Evolutionary conservation across 2,888 invertebrate species (phyloP).

Genomic region (Druceiella hillmani): DNA sequence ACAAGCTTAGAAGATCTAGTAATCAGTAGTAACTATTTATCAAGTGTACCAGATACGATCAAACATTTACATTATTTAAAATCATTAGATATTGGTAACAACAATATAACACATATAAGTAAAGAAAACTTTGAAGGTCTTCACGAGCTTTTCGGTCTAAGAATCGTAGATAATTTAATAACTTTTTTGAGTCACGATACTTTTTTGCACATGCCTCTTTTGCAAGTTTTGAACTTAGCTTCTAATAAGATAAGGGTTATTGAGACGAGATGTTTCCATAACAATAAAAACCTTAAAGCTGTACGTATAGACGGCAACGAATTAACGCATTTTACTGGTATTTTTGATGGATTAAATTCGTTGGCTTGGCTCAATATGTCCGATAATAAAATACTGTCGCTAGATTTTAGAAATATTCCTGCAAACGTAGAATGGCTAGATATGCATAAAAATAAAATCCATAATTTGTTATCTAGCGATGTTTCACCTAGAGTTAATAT

Average conservation of each 20-base stretch:
- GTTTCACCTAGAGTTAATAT: slow-evolving; percentile 54
- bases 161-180: slow-evolving; percentile 76
- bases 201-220: slow-evolving; percentile 65
- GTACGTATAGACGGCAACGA: slow-evolving; percentile 75
- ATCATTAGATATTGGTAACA: slow-evolving; percentile 76
- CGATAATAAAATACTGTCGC: slow-evolving; percentile 66
- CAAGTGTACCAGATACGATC: slow-evolving; percentile 61
- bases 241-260: slow-evolving; percentile 71
- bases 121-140: slow-evolving; percentile 70
- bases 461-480: slow-evolving; percentile 55
- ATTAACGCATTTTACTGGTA: slow-evolving; percentile 64
- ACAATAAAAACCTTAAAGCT: slow-evolving; percentile 64
- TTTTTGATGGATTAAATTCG: slow-evolving; percentile 63
- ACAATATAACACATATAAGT: slow-evolving; percentile 66
- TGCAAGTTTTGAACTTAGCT: slow-evolving; percentile 75
- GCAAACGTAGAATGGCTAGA: slow-evolving; percentile 71
- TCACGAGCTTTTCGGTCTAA: slow-evolving; percentile 66
- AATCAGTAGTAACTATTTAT: slow-evolving; percentile 65
- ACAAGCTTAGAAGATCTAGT: slow-evolving; percentile 71
- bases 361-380: slow-evolving; percentile 78
- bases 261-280: slow-evolving; percentile 67
- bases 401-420: slow-evolving; percentile 74
- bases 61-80: slow-evolving; percentile 63
- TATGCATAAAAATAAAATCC: slow-evolving; percentile 69
- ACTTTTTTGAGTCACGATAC: slow-evolving; percentile 68